phyloP scores from a whole-genome alignment of 2,888 invertebrate genomes.

The Bhutanitis thaidina region DNA sequence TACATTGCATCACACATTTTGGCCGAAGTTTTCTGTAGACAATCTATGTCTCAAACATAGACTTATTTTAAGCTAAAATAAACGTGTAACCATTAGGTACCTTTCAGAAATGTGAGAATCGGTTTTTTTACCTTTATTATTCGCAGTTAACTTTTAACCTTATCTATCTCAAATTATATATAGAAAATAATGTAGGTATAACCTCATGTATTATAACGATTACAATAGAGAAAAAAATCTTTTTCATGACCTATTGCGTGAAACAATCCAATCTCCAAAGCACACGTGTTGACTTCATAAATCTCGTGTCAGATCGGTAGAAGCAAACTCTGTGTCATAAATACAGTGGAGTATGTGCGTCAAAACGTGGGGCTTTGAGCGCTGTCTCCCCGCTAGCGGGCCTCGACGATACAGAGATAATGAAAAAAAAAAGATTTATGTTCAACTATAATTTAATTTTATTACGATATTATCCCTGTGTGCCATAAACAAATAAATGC shows the following conservation, averaged over 20 bases:
- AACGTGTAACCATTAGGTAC: too few relatives aligned
- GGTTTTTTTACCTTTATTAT: too few relatives aligned
- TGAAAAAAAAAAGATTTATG: conserved; percentile 77
- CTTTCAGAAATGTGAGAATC: too few relatives aligned
- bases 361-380: conserved; percentile 75
- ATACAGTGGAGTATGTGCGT: conserved; percentile 70
- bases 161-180: too few relatives aligned
- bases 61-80: too few relatives aligned
- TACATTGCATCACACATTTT: conserved; percentile 9
- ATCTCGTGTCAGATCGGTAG: conserved; percentile 64
- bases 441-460: conserved; percentile 76
- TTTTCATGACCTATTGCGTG: conserved; percentile 40
- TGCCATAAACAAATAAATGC: conserved; percentile 38
- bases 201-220: too few relatives aligned
- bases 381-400: conserved; percentile 50
- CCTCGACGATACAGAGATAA: conserved; percentile 61
- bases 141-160: too few relatives aligned
- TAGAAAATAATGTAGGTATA: too few relatives aligned
- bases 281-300: conserved; percentile 76
- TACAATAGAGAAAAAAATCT: too few relatives aligned
- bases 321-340: conserved; percentile 66
- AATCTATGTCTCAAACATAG: too few relatives aligned
- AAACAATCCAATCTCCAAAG: conserved; percentile 62
- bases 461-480: conserved; percentile 60
- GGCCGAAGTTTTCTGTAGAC: too few relatives aligned